Percentiles rank a stretch among this genome's conserved stretches.
Conservation (phyloP, 2,113 vertebrate genomes). For the Alces alces region DNA sequence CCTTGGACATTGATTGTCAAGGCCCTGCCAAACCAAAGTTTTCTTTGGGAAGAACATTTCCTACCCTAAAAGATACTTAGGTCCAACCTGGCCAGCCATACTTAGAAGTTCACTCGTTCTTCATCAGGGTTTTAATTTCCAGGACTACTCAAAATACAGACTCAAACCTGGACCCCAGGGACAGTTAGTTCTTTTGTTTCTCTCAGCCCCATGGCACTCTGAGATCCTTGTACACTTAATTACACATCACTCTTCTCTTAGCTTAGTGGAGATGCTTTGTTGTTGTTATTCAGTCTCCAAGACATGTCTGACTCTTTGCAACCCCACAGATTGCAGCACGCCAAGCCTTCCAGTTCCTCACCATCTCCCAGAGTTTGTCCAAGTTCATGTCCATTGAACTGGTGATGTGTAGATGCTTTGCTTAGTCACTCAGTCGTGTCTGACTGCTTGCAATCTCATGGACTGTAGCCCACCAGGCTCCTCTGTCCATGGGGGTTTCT, state of each 20-base stretch:
- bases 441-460: background rate
- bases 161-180: background rate
- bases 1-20: background rate
- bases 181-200: background rate
- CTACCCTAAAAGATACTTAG: background rate
- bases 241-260: background rate
- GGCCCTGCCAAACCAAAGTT: background rate
- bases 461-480: background rate
- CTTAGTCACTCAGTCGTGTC: background rate
- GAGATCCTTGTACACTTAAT: background rate
- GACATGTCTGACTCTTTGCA: background rate
- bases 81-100: background rate
- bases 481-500: background rate
- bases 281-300: background rate
- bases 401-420: background rate
- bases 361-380: background rate
- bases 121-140: background rate
- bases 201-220: background rate
- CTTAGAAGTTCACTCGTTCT: background rate
- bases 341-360: background rate
- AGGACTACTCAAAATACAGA: background rate
- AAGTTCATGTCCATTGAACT: background rate
- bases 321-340: background rate
- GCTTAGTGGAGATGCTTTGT: background rate
- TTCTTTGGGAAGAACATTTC: background rate